These are phyloP conservation scores for Eupithecia exiguata DNA, from an alignment of 2,888 invertebrate species.

Conservation along the genomic window DNA sequence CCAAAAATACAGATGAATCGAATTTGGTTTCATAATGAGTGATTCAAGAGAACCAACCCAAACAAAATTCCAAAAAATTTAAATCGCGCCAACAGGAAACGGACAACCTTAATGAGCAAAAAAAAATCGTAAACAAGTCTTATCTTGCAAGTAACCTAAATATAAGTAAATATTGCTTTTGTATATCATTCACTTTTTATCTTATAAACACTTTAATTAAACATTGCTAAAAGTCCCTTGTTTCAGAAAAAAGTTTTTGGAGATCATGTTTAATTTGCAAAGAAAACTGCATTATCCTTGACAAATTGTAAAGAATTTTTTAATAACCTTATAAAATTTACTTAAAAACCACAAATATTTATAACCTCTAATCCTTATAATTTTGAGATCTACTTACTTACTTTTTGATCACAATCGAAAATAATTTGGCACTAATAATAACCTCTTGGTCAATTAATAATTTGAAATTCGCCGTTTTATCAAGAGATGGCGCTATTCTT, in stretches of 20 bases:
- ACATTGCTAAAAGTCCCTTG: not conserved
- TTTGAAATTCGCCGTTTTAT: not conserved
- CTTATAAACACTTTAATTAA: not conserved
- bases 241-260: not conserved
- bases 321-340: not conserved
- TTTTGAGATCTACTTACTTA: constrained; percentile 31
- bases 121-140: not conserved
- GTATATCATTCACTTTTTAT: not conserved
- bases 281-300: not conserved
- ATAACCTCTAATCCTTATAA: not conserved
- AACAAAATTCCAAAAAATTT: no score
- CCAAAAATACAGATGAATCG: no score
- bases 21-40: no score
- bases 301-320: not conserved
- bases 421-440: constrained; percentile 26
- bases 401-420: constrained; percentile 10
- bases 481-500: not conserved
- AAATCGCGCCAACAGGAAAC: no score
- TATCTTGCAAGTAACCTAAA: not conserved
- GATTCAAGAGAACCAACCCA: no score
- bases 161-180: not conserved
- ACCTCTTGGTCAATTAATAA: not conserved
- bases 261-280: not conserved
- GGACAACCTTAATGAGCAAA: not conserved
- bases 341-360: not conserved